Percentiles rank a stretch among this genome's conserved stretches.
These are phyloP conservation scores for Papilio aristodemus DNA, from an alignment of 1,140 invertebrate genomes.

Conservation along the genomic window DNA sequence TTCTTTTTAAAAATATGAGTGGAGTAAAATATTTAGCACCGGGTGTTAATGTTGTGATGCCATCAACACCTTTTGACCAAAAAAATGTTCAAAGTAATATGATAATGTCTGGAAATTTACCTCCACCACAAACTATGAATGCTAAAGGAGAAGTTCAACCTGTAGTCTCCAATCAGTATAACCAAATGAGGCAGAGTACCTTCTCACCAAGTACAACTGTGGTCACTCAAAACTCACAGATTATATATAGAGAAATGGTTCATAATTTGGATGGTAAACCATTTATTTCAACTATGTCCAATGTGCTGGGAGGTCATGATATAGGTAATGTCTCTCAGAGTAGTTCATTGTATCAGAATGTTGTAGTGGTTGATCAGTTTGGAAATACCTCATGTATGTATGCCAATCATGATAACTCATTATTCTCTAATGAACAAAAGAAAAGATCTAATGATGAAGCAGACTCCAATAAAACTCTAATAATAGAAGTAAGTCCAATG, in stretches of 20 bases:
- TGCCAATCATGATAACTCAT: constrained; percentile 50
- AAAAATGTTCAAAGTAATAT: constrained; percentile 71
- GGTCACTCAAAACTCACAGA: constrained; percentile 74
- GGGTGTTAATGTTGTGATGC: constrained; percentile 67
- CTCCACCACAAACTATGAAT: constrained; percentile 50
- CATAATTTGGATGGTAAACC: constrained; percentile 71
- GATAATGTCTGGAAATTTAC: constrained; percentile 59
- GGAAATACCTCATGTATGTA: constrained; percentile 72
- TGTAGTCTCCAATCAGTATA: constrained; percentile 51
- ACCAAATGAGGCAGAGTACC: constrained; percentile 53
- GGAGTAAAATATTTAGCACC: constrained; percentile 68
- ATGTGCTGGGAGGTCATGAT: constrained; percentile 56
- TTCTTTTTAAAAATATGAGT: constrained; percentile 67
- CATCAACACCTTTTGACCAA: constrained; percentile 67
- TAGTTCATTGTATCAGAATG: constrained; percentile 73
- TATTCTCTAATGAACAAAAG: constrained; percentile 43
- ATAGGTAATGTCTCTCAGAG: constrained; percentile 63
- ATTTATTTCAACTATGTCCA: constrained; percentile 66
- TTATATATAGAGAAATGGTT: constrained; percentile 75
- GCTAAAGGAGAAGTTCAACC: constrained; percentile 51
- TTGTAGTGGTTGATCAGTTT: constrained; percentile 76
- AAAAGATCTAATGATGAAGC: constrained; percentile 48
- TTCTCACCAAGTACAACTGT: constrained; percentile 67
- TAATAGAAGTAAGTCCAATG: constrained; percentile 71
- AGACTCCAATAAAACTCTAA: constrained; percentile 67